Base-by-base conservation (phyloP, 2,888 invertebrate genomes). In the Oscheius myriophilus region DNA sequence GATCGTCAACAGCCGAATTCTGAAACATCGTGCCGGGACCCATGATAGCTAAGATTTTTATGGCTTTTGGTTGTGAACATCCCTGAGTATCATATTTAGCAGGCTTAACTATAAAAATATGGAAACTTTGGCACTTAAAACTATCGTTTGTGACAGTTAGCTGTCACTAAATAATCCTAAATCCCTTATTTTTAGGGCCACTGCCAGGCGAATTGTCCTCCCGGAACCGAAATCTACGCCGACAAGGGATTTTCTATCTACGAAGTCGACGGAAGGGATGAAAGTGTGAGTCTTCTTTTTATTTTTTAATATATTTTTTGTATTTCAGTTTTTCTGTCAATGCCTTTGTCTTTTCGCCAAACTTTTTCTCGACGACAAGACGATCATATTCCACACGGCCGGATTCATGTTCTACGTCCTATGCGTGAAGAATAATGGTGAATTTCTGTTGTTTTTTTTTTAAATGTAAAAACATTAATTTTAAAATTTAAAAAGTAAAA, bases 291-390 rank as follows among this genome's bases (percentile, higher is more conserved):
- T 33, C 7, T 39, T 6, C 11, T 39, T 41, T 57, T 57, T 23
- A 53, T 6, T 9, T 53, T 53, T 3, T 16, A 53, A 25, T 6
- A 23, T 3, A n/a, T 33, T 33, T 3, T 3, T 18, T 4, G 6
- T 18, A 4, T 57, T 57, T n/a, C 57, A 57, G 39, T 43, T 53
- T n/a, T 66, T 43, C 51, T 58, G 55, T 23, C 66, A 66, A 46
- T 66, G 58, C 21, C 58, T 66, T 14, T 66, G 66, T 46, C 51
- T 66, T 3, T 58, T 66, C 23, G 41, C 58, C n/a, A 66, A 66
- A 41, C 49, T 66, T n/a, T 66, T 66, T 58, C 52, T 66, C 25
- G 66, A 66, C 58, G 45, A 66, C 51, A 66, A 66, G 26, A 66
- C 66, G 3, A 66, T 66, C 51, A 25, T 58, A 18, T 66, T 57